A percentile compares a stretch with the other conserved stretches of the same genome.
phyloP scores from a whole-genome alignment of 2,113 vertebrate genomes.

The Chlorodrepanis virens region DNA sequence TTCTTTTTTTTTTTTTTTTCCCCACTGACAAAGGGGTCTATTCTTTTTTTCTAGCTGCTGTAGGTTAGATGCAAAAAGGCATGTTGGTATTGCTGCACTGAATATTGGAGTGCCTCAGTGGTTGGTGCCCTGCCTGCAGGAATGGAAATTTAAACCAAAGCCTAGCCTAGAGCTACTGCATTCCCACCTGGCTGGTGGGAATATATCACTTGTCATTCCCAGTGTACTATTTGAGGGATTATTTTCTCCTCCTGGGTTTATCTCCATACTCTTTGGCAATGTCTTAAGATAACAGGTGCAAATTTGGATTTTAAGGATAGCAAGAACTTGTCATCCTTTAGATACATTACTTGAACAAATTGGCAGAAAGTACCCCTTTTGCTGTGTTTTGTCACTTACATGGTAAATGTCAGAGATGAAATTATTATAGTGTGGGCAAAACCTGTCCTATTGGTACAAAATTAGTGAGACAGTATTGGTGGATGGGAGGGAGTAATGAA shows the following conservation, averaged over 20 bases:
- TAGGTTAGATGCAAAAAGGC: not conserved
- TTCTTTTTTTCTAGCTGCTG: not conserved
- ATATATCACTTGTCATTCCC: not conserved
- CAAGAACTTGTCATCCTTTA: not conserved
- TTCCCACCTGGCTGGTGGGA: not conserved
- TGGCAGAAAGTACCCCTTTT: not conserved
- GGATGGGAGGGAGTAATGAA: not conserved
- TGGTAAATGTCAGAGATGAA: not conserved
- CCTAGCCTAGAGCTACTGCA: not conserved
- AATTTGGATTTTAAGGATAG: not conserved
- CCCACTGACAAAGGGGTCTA: not conserved
- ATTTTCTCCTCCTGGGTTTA: not conserved
- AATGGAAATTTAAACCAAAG: not conserved
- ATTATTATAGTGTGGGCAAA: not conserved
- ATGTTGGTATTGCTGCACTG: accelerated
- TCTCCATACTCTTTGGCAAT: not conserved
- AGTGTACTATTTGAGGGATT: not conserved
- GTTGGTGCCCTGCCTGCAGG: not conserved
- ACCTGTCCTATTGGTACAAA: not conserved
- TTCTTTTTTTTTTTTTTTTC: not conserved
- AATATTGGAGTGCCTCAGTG: not conserved
- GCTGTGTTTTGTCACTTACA: not conserved
- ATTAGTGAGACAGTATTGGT: not conserved
- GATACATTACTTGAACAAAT: not conserved
- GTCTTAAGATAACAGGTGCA: not conserved